phyloP scores from a whole-genome alignment of 2,113 vertebrate species.

The Sula dactylatra region DNA sequence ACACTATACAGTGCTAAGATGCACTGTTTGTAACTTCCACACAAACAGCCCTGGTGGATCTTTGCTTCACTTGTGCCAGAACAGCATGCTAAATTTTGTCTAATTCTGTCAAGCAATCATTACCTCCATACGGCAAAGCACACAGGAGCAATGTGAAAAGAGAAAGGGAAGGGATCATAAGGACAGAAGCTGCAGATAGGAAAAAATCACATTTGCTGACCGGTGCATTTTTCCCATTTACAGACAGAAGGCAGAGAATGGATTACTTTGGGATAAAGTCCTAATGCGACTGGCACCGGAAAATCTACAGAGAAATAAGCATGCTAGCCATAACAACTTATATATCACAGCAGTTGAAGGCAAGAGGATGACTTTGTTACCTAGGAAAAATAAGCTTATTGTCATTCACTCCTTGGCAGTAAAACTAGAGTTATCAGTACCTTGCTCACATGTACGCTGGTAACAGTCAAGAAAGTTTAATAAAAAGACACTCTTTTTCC shows the following conservation, averaged over 20 bases:
- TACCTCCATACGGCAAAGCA: neutral
- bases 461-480: neutral
- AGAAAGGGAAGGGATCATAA: neutral
- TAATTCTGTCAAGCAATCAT: neutral
- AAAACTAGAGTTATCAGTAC: neutral
- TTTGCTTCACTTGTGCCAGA: neutral
- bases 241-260: neutral
- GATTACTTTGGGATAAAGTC: neutral
- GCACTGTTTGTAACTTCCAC: neutral
- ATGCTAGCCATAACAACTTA: neutral
- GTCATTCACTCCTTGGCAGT: neutral
- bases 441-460: neutral
- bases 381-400: neutral
- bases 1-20: neutral
- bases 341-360: neutral
- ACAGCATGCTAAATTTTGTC: neutral
- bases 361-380: neutral
- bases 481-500: neutral
- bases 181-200: neutral
- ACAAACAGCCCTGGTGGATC: neutral
- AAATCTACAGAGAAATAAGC: neutral
- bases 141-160: neutral
- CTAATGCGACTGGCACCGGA: neutral
- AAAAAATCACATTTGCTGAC: neutral
- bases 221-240: neutral